These are phyloP conservation scores for Drosophila anomalipes DNA, from an alignment of 2,888 invertebrate genomes.

Conservation along the genomic window DNA sequence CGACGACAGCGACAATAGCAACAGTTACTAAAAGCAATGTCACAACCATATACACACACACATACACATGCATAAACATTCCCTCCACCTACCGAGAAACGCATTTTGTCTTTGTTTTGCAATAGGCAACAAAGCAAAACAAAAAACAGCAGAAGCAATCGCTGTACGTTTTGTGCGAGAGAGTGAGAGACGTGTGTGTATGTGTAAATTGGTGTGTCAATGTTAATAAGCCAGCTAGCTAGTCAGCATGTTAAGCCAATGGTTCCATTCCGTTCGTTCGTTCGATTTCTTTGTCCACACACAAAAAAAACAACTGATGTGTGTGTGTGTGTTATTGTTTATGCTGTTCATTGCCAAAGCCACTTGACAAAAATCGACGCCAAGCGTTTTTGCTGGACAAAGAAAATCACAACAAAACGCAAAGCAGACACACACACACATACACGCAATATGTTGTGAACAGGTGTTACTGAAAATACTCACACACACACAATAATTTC, in stretches of 20 bases:
- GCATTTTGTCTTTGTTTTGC: conserved; percentile 74
- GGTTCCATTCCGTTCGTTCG: conserved; percentile 38
- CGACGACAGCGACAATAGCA: conserved; percentile 28
- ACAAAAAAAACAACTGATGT: conserved; percentile 29
- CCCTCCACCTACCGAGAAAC: conserved; percentile 25
- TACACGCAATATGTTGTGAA: conserved; percentile 31
- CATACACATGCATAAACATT: neutral
- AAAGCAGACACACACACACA: conserved; percentile 33
- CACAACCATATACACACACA: conserved; percentile 33
- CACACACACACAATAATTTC: conserved; percentile 16
- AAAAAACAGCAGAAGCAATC: conserved; percentile 22
- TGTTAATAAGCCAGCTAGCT: conserved; percentile 63
- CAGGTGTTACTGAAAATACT: conserved; percentile 67
- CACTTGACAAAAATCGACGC: conserved; percentile 72
- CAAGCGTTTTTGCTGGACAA: conserved; percentile 55
- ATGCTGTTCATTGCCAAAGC: conserved; percentile 74
- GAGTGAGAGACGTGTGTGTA: conserved; percentile 12
- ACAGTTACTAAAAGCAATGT: conserved; percentile 59
- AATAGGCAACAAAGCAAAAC: conserved; percentile 47
- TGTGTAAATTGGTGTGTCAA: conserved; percentile 45
- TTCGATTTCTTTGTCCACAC: conserved; percentile 59
- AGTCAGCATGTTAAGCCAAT: conserved; percentile 41
- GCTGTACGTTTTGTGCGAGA: conserved; percentile 22
- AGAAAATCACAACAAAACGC: conserved; percentile 53
- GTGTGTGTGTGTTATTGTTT: conserved; percentile 58